phyloP scores from a whole-genome alignment of 1,140 invertebrate genomes.

The Solenopsis invicta region DNA sequence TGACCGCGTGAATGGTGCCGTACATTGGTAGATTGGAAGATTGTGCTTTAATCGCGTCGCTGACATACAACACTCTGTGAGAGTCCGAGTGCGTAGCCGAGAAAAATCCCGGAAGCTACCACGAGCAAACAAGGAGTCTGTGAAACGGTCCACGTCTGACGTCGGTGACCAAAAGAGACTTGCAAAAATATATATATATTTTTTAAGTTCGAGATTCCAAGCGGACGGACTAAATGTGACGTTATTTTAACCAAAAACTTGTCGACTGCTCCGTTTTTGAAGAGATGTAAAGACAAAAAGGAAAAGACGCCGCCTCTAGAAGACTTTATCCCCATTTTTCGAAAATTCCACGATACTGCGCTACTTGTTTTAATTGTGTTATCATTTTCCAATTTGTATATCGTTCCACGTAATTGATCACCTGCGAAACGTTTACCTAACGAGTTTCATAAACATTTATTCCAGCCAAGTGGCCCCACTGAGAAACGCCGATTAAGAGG shows the following conservation, averaged over 20 bases:
- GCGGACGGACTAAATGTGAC: not conserved
- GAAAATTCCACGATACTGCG: not conserved
- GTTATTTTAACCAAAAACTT: not conserved
- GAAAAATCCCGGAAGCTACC: conserved; percentile 42
- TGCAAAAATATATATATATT: no score
- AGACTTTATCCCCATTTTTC: not conserved
- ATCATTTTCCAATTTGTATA: not conserved
- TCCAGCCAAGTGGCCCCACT: not conserved
- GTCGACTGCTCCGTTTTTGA: not conserved
- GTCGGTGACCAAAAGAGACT: no score
- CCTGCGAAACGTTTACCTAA: not conserved
- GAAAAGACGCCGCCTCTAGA: not conserved
- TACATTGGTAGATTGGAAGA: conserved; percentile 72
- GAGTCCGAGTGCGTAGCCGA: not conserved
- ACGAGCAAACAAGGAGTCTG: not conserved
- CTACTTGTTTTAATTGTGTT: not conserved
- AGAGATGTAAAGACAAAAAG: not conserved
- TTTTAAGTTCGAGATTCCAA: not conserved
- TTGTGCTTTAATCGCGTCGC: conserved; percentile 69
- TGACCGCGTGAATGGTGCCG: conserved; percentile 48
- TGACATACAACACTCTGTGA: conserved; percentile 28
- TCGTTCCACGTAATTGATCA: not conserved
- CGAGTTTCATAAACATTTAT: not conserved
- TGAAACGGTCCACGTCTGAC: not conserved
- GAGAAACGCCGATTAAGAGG: not conserved